A percentile compares a stretch with the other conserved stretches of the same genome.
phyloP scores from a whole-genome alignment of 2,888 invertebrate species.

The Folsomia manolachei region DNA sequence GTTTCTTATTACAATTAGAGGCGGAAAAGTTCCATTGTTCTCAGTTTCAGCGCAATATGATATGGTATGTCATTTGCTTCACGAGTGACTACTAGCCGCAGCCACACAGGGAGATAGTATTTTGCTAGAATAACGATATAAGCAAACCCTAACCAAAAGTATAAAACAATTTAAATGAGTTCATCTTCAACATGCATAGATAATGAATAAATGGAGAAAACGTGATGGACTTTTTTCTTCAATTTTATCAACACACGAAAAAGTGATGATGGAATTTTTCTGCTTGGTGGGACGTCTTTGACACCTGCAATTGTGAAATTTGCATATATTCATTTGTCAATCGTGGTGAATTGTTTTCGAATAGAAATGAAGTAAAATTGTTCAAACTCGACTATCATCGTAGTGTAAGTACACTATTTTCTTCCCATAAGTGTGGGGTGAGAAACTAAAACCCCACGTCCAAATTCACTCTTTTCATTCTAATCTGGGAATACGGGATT shows the following conservation, averaged over 20 bases:
- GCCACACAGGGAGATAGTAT: no score
- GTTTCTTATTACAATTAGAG: no score
- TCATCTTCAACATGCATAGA: no score
- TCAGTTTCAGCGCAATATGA: not conserved
- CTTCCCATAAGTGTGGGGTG: not conserved
- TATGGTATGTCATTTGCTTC: no score
- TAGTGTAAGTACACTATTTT: no score
- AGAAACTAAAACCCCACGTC: not conserved
- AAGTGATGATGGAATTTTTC: constrained; percentile 17
- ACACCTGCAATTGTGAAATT: constrained; percentile 23
- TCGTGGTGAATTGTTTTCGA: not conserved
- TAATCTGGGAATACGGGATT: no score
- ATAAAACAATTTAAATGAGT: not conserved
- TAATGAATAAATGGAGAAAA: constrained; percentile 16
- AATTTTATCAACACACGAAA: constrained; percentile 10
- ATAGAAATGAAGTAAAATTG: not conserved
- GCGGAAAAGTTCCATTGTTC: not conserved
- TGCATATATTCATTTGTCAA: no score
- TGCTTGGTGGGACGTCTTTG: constrained; percentile 28
- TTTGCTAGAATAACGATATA: no score
- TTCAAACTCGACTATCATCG: not conserved
- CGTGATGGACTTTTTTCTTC: constrained; percentile 6
- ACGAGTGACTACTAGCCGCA: no score
- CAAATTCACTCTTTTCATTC: no score
- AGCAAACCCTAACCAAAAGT: no score